Evolutionary conservation across 2,888 invertebrate genomes (phyloP).

Genomic region (Branchipolynoe longqiensis): DNA sequence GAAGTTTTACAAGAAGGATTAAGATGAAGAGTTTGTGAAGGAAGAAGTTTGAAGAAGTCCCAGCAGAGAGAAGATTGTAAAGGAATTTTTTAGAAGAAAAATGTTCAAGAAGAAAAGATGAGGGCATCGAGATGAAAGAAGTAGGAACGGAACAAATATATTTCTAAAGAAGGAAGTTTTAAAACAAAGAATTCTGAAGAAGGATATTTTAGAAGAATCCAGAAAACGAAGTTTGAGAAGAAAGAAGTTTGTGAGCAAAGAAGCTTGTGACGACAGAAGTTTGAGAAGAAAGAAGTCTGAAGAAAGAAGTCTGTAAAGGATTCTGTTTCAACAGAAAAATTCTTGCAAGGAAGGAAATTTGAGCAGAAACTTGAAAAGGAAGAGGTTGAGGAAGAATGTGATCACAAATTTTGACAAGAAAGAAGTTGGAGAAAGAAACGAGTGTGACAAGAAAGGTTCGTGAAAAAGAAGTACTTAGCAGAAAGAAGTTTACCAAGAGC

Average conservation of each 20-base stretch:
- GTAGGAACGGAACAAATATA: no score
- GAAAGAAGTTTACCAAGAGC: neutral
- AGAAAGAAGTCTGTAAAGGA: neutral
- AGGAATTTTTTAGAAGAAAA: no score
- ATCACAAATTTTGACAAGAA: no score
- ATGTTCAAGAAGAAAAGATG: no score
- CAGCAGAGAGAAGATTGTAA: no score
- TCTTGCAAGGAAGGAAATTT: neutral
- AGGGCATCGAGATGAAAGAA: no score
- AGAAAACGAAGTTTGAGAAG: neutral
- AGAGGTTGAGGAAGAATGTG: neutral
- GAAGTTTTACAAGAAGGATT: neutral
- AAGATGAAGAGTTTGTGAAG: no score
- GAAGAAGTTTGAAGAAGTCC: no score
- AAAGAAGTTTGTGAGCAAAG: neutral
- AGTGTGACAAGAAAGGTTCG: neutral
- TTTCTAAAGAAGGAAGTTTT: neutral
- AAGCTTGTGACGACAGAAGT: slow-evolving; percentile 7
- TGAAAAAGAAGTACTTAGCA: neutral
- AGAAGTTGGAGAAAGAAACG: neutral
- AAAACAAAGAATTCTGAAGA: neutral
- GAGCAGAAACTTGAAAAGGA: neutral
- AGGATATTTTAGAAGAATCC: neutral
- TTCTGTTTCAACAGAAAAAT: neutral
- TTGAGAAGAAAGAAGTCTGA: neutral